phyloP scores from a whole-genome alignment of 1,140 invertebrate species.

The Luehdorfia chinensis region DNA sequence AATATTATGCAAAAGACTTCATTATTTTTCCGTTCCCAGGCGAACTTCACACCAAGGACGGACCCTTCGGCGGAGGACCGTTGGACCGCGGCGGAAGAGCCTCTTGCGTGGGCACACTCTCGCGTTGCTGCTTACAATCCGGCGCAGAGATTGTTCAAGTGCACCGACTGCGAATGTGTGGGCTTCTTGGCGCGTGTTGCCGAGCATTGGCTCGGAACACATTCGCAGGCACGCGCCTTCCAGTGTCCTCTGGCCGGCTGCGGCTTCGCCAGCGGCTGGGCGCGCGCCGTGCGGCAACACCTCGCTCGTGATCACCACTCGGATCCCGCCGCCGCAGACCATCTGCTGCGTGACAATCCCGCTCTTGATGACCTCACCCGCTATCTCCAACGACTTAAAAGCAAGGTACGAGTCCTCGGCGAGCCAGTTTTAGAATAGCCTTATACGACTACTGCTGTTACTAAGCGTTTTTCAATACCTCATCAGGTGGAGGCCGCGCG shows the following conservation, averaged over 20 bases:
- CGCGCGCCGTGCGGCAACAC: constrained; percentile 85
- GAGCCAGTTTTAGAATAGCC: too few relatives aligned
- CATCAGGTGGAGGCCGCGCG: constrained; percentile 48
- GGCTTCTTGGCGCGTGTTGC: constrained; percentile 87
- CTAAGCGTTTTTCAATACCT: too few relatives aligned
- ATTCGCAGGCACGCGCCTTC: constrained; percentile 86
- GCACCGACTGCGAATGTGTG: constrained; percentile 87
- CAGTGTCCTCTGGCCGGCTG: constrained; percentile 81
- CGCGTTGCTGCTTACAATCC: constrained; percentile 86
- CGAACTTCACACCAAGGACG: constrained; percentile 74
- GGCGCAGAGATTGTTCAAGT: constrained; percentile 84
- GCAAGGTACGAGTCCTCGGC: constrained; percentile 62
- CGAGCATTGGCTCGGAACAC: constrained; percentile 90
- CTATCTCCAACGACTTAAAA: constrained; percentile 83
- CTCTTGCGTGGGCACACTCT: constrained; percentile 83
- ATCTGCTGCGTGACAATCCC: constrained; percentile 81
- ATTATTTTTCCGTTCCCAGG: constrained; percentile 38
- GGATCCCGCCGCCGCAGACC: constrained; percentile 79
- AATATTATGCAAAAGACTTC: too few relatives aligned
- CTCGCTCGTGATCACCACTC: constrained; percentile 82
- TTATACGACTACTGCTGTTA: too few relatives aligned
- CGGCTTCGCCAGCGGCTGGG: constrained; percentile 86
- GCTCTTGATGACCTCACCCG: constrained; percentile 85
- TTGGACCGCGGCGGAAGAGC: constrained; percentile 83
- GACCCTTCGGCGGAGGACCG: constrained; percentile 79